Base-by-base conservation (phyloP, 2,113 vertebrate species). In the Anguilla rostrata region DNA sequence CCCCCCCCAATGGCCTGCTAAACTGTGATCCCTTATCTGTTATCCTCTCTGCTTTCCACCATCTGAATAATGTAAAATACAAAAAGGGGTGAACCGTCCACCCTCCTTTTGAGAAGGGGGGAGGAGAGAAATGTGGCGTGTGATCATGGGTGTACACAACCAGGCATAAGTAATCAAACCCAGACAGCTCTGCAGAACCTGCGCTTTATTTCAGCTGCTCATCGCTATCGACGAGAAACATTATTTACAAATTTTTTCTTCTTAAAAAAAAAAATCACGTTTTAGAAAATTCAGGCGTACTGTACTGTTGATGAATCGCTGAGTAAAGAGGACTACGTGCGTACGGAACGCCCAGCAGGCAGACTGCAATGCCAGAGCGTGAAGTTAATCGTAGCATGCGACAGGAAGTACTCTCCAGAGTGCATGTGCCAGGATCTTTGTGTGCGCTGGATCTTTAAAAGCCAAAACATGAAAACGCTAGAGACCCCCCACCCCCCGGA, bases 181-280 rank as follows among this genome's bases (percentile, higher is more conserved):
- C 16, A 85, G 43, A 43, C 60, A 49, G 0, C 22, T 12, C 18
- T 12, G 16, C 49, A 57, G 9, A 56, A 66, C 41, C 46, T 29
- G 7, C 8, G 49, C 18, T 85, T 85, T 79, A 85, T 85, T 85
- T 22, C 43, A 80, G n/a, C 43, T 85, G 82, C 82, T 26, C n/a
- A 11, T 75, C 11, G 71, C n/a, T 12, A 75, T 75, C 71, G 34
- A n/a, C n/a, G 3, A 60, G 57, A 60, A 53, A 9, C 56, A 85
- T 29, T 78, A 40, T 83, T 39, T 60, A 20, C 22, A 85, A 57
- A 22, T 66, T 66, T 1, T 16, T 18, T 60, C 56, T 15, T 60
- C 15, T 9, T 26, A 26, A 66, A 8, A 80, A 80, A 26, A 56
- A 46, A 81, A 85, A 29, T 4, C 49, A 46, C 29, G 22, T 53